Percentiles rank a stretch among this genome's conserved stretches.
These are phyloP conservation scores for Hoplodrina blanda DNA, from an alignment of 2,888 invertebrate species.

Conservation along the genomic window DNA sequence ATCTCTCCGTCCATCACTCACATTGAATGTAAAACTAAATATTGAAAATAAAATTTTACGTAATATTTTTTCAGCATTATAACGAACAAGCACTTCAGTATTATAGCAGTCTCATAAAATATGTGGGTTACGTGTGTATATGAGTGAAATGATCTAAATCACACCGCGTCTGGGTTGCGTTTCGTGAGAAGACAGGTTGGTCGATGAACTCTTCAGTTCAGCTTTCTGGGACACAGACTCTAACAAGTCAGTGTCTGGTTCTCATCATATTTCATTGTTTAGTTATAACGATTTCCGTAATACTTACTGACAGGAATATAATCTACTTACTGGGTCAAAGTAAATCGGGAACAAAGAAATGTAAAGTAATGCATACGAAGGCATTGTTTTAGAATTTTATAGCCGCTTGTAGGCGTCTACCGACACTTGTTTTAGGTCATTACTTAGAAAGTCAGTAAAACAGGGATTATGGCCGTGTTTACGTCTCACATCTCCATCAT, in stretches of 20 bases:
- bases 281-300: slow-evolving; percentile 47
- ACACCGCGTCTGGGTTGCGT: slow-evolving; percentile 53
- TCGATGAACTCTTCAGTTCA: slow-evolving; percentile 72
- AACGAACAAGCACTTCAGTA: slow-evolving; percentile 38
- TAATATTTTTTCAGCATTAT: slow-evolving; percentile 45
- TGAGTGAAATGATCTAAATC: slow-evolving; percentile 47
- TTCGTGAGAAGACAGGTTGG: slow-evolving; percentile 64
- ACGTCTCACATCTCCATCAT: slow-evolving; percentile 33
- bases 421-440: slow-evolving; percentile 46
- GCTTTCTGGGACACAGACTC: slow-evolving; percentile 58
- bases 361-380: slow-evolving; percentile 26
- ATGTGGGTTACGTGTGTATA: slow-evolving; percentile 57
- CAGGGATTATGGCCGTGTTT: slow-evolving; percentile 48
- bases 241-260: slow-evolving; percentile 59
- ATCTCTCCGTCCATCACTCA: slow-evolving; percentile 44
- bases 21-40: slow-evolving; percentile 34
- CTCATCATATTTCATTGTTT: slow-evolving; percentile 60
- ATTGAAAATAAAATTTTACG: slow-evolving; percentile 43
- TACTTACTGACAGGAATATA: slow-evolving; percentile 19
- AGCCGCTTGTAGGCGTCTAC: slow-evolving; percentile 35
- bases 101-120: slow-evolving; percentile 55
- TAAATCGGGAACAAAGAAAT: slow-evolving; percentile 49
- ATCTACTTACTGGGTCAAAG: slow-evolving; percentile 47
- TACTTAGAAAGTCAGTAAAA: slow-evolving; percentile 54
- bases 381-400: slow-evolving; percentile 50